These are phyloP conservation scores for Podabrus alpinus DNA, from an alignment of 2,888 invertebrate genomes.

Conservation along the genomic window DNA sequence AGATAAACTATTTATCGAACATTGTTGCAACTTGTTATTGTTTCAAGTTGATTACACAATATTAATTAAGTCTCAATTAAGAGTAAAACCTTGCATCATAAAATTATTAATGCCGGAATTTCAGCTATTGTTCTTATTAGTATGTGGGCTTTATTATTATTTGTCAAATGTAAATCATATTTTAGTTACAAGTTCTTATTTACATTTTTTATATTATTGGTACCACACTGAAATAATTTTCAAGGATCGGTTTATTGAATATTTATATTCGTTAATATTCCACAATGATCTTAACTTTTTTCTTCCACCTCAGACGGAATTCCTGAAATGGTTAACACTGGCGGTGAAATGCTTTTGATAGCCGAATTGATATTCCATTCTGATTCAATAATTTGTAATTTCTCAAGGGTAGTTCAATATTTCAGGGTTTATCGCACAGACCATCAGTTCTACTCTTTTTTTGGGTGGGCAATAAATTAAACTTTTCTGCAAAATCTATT, in stretches of 20 bases:
- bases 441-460: no score
- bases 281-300: background rate
- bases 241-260: background rate
- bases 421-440: background rate
- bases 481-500: background rate
- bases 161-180: background rate
- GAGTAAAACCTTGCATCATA: background rate
- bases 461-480: no score
- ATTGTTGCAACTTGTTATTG: background rate
- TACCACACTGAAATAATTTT: background rate
- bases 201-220: background rate
- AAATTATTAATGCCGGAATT: background rate
- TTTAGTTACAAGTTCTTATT: background rate
- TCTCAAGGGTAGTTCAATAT: background rate
- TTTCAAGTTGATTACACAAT: background rate
- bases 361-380: background rate
- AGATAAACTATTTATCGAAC: background rate
- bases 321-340: background rate
- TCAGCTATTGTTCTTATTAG: constrained; percentile 6
- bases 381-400: background rate
- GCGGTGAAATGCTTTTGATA: background rate
- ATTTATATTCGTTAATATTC: background rate
- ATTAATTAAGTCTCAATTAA: background rate
- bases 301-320: background rate
- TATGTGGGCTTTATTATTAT: constrained; percentile 3